Evolutionary conservation across 30 jellyfish, hydroid and myxozoan genomes (phyloP).

Genomic region (Hydractinia symbiolongicarpus): DNA sequence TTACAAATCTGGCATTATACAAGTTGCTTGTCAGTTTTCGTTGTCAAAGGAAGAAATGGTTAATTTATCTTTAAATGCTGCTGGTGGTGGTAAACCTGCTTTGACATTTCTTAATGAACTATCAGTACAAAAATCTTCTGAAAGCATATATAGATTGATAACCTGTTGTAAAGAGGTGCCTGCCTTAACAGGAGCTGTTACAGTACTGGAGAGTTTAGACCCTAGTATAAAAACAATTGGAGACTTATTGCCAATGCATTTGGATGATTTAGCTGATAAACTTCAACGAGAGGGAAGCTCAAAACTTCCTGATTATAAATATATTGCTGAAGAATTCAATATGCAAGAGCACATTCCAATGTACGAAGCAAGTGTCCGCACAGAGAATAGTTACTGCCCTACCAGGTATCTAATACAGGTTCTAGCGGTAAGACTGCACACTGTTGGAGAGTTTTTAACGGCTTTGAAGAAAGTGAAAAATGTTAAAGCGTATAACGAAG

Average conservation of each 20-base stretch:
- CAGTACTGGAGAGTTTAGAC: too few relatives aligned
- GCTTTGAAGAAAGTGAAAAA: too few relatives aligned
- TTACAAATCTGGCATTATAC: too few relatives aligned
- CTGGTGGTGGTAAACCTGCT: conserved; percentile 19
- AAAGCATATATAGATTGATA: background rate
- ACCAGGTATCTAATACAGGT: background rate
- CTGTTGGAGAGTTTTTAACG: too few relatives aligned
- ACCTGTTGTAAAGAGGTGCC: too few relatives aligned
- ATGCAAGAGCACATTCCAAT: background rate
- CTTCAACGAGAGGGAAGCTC: background rate
- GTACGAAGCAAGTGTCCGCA: background rate
- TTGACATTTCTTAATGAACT: background rate
- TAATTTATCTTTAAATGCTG: background rate
- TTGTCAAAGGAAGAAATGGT: too few relatives aligned
- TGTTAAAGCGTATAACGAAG: too few relatives aligned
- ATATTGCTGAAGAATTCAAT: background rate
- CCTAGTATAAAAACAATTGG: background rate
- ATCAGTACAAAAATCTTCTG: background rate
- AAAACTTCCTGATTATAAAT: background rate
- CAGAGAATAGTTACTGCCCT: background rate
- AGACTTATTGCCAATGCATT: background rate
- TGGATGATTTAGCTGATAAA: background rate
- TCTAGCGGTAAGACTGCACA: background rate
- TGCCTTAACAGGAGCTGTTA: too few relatives aligned
- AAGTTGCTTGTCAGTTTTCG: too few relatives aligned